Conservation (phyloP, 30 jellyfish, hydroid and myxozoan species). For the Hydractinia symbiolongicarpus region DNA sequence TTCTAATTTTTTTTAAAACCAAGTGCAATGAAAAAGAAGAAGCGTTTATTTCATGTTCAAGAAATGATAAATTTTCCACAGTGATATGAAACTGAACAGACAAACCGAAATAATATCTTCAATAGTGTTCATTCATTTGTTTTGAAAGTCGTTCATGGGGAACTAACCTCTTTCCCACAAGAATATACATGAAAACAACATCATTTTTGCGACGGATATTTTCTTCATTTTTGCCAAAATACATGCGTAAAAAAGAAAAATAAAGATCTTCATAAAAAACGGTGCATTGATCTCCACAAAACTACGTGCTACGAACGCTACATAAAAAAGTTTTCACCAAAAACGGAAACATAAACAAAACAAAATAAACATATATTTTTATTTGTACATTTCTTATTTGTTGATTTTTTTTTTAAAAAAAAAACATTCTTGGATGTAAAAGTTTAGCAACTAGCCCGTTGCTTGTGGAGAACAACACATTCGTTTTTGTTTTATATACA, state of each 20-base stretch:
- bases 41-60: too few species aligned
- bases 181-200: background rate
- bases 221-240: conserved; percentile 14
- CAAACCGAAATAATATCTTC: too few species aligned
- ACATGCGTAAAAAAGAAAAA: conserved; percentile 14
- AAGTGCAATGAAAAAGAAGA: too few species aligned
- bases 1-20: too few species aligned
- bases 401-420: too few species aligned
- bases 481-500: conserved; percentile 6
- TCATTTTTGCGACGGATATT: conserved; percentile 4
- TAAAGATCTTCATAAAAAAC: background rate
- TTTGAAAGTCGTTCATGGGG: background rate
- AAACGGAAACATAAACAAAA: too few species aligned
- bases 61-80: too few species aligned
- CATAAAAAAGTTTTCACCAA: background rate
- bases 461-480: conserved; percentile 5
- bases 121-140: too few species aligned
- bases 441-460: background rate
- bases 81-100: too few species aligned
- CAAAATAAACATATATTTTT: too few species aligned
- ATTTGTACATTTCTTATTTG: too few species aligned
- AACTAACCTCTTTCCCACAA: background rate
- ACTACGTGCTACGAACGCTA: conserved; percentile 6
- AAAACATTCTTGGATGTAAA: too few species aligned
- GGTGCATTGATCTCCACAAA: conserved; percentile 2